Conservation (phyloP, 2,888 invertebrate genomes). For the Dione vanillae region DNA sequence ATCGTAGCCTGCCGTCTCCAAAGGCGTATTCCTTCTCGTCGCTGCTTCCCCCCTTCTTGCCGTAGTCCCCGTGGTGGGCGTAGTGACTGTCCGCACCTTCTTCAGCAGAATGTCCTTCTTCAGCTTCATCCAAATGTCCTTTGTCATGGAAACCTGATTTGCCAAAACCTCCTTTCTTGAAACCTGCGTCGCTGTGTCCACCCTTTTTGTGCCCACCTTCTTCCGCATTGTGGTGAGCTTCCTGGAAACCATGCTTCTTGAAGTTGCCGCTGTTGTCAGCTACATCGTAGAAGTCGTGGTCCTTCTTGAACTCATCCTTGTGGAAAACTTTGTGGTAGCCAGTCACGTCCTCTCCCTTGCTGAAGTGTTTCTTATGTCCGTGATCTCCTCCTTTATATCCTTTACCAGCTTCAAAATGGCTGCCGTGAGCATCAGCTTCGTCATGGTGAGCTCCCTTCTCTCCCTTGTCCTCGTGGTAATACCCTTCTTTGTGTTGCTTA, state of each 20-base stretch:
- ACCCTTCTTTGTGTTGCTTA: conserved; percentile 80
- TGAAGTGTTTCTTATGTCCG: conserved; percentile 84
- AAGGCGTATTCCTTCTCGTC: conserved; percentile 78
- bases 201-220: conserved; percentile 85
- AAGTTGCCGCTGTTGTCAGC: conserved; percentile 87
- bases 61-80: conserved; percentile 81
- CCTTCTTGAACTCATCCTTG: conserved; percentile 91
- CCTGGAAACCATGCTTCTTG: conserved; percentile 85
- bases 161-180: conserved; percentile 79
- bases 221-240: conserved; percentile 81
- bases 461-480: conserved; percentile 80
- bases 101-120: conserved; percentile 83
- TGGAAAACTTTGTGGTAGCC: conserved; percentile 90
- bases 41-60: conserved; percentile 78
- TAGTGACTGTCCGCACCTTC: conserved; percentile 84
- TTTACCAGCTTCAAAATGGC: conserved; percentile 80
- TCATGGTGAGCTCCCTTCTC: conserved; percentile 82
- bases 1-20: conserved; percentile 64
- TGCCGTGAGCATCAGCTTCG: conserved; percentile 81
- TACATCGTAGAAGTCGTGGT: conserved; percentile 90
- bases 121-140: conserved; percentile 80
- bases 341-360: conserved; percentile 88
- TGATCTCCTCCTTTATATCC: conserved; percentile 84
- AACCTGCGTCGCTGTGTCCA: conserved; percentile 80
- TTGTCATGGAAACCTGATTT: conserved; percentile 84